Evolutionary conservation across 2,888 invertebrate species (phyloP).

Genomic region (Cremastinae sp.): DNA sequence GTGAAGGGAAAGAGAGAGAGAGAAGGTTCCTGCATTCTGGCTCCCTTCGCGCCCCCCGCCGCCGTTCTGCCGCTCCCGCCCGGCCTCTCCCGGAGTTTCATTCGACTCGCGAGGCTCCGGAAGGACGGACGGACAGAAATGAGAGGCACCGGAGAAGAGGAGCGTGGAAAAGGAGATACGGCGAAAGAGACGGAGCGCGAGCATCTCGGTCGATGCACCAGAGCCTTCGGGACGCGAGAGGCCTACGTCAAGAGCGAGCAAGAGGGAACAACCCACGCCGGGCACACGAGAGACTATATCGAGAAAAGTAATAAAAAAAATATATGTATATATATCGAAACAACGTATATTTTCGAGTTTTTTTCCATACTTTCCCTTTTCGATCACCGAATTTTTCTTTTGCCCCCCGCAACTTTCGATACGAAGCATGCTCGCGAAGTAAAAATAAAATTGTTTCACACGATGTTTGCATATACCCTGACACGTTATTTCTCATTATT

Average conservation of each 20-base stretch:
- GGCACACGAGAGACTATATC: slow-evolving; percentile 3
- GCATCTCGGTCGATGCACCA: slow-evolving; percentile 62
- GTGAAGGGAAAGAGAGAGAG: slow-evolving; percentile 59
- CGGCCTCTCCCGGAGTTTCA: slow-evolving; percentile 29
- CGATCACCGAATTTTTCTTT: no score
- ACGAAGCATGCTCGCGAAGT: no score
- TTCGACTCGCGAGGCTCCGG: slow-evolving; percentile 41
- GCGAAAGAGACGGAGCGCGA: slow-evolving; percentile 51
- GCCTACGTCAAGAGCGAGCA: slow-evolving; percentile 24
- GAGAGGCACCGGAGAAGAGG: slow-evolving; percentile 48
- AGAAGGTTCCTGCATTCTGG: slow-evolving; percentile 15
- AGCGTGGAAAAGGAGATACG: slow-evolving; percentile 55
- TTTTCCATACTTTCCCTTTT: no score
- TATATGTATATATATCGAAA: no score
- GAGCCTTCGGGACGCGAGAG: not conserved
- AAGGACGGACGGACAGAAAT: slow-evolving; percentile 49
- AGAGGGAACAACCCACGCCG: slow-evolving; percentile 37
- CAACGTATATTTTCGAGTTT: no score
- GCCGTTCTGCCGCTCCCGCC: slow-evolving; percentile 33
- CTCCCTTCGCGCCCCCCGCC: slow-evolving; percentile 26
- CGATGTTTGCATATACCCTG: no score
- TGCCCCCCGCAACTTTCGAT: no score
- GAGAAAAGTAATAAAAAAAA: slow-evolving; percentile 42
- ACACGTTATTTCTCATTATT: no score
- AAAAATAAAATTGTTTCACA: no score